Conservation (phyloP, 2,113 vertebrate genomes). For the Xenopus laevis region DNA sequence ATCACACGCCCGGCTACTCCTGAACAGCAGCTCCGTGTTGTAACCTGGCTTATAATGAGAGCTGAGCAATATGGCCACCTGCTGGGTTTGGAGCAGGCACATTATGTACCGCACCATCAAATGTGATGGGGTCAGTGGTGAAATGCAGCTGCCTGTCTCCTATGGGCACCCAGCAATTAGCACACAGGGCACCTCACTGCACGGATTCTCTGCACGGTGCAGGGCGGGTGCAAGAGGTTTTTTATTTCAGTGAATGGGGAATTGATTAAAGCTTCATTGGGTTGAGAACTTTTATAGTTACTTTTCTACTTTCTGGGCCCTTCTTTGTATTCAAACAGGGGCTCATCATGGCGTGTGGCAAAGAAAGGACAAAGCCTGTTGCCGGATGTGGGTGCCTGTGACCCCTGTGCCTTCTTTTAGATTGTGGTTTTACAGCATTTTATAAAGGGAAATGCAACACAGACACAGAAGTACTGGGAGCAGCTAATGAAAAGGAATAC, state of each 20-base stretch:
- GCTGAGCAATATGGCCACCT: constrained; percentile 37
- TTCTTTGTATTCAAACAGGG: neutral
- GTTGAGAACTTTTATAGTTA: too few species aligned
- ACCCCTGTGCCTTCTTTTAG: too few species aligned
- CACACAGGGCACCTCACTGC: constrained; percentile 50
- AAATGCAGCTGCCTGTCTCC: constrained; percentile 41
- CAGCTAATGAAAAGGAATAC: too few species aligned
- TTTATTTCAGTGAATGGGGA: neutral
- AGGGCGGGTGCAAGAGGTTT: neutral
- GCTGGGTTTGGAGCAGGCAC: constrained; percentile 25
- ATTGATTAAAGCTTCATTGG: neutral
- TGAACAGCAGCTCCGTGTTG: constrained; percentile 30
- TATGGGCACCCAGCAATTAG: constrained; percentile 52
- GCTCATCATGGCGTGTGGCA: neutral
- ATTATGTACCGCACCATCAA: constrained; percentile 16
- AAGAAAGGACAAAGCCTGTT: too few species aligned
- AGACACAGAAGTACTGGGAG: too few species aligned
- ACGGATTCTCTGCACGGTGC: too few species aligned
- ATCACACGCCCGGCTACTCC: constrained; percentile 26
- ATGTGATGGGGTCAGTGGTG: constrained; percentile 25
- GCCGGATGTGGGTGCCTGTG: too few species aligned
- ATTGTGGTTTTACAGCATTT: too few species aligned
- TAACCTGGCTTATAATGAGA: constrained; percentile 39
- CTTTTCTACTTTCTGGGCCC: neutral
- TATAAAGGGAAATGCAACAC: too few species aligned